phyloP scores from a whole-genome alignment of 2,888 invertebrate species.

The Rhingia campestris region DNA sequence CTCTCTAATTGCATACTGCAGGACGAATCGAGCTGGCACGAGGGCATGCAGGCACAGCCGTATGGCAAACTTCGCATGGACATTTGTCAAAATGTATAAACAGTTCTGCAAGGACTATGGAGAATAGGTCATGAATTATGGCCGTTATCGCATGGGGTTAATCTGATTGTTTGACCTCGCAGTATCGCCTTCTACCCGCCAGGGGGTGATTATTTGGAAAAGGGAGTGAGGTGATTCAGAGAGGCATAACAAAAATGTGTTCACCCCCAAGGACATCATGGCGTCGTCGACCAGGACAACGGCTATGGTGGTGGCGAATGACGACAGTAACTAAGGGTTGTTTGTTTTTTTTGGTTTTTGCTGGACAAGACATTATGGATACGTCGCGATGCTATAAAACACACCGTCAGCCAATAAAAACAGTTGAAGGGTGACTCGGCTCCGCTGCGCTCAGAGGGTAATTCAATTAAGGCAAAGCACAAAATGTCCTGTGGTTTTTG shows the following conservation, averaged over 20 bases:
- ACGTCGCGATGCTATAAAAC: slow-evolving; percentile 69
- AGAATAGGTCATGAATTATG: slow-evolving; percentile 67
- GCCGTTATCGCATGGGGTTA: slow-evolving; percentile 55
- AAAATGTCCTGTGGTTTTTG: slow-evolving; percentile 78
- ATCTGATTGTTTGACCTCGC: slow-evolving; percentile 64
- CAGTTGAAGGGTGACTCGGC: slow-evolving; percentile 80
- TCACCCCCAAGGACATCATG: slow-evolving; percentile 46
- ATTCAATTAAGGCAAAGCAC: slow-evolving; percentile 69
- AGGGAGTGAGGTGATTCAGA: slow-evolving; percentile 35
- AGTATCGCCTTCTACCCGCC: neutral
- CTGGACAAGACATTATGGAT: slow-evolving; percentile 15
- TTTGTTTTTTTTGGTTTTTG: slow-evolving; percentile 3
- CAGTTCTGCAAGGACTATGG: slow-evolving; percentile 21
- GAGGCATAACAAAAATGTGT: slow-evolving; percentile 17
- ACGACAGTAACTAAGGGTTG: slow-evolving; percentile 19
- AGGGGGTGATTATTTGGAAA: neutral
- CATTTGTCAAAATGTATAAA: slow-evolving; percentile 72
- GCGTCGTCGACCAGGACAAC: slow-evolving; percentile 21
- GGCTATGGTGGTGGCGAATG: slow-evolving; percentile 30
- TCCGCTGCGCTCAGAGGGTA: slow-evolving; percentile 74
- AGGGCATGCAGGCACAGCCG: slow-evolving; percentile 2
- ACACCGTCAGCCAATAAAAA: slow-evolving; percentile 79
- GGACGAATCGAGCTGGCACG: slow-evolving; percentile 9
- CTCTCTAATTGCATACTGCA: slow-evolving; percentile 68
- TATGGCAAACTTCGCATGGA: slow-evolving; percentile 67